Conservation (phyloP, 2,888 invertebrate genomes). For the Pinctada fucata region DNA sequence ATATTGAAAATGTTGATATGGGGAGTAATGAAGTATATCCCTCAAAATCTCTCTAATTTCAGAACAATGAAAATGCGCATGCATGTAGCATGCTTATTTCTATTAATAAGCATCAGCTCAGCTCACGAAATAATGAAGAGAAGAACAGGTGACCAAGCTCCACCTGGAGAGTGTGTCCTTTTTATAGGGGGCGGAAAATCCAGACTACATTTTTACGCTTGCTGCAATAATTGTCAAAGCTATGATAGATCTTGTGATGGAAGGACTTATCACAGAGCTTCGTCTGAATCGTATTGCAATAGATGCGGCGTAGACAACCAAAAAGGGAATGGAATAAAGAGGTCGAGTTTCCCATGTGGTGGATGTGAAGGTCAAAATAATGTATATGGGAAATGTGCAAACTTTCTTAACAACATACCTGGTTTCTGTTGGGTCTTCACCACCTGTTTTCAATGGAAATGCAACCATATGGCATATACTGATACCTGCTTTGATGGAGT, state of each 20-base stretch:
- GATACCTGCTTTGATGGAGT: conserved; percentile 1
- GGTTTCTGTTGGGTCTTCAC: conserved; percentile 20
- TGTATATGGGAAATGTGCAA: neutral
- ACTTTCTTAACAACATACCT: conserved; percentile 12
- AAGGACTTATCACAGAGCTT: conserved; percentile 21
- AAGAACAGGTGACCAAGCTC: conserved; percentile 19
- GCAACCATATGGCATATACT: conserved; percentile 2
- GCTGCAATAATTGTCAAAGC: conserved; percentile 24
- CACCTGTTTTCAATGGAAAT: conserved; percentile 2
- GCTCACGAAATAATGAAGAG: neutral
- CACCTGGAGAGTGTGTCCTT: neutral
- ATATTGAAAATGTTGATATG: no score
- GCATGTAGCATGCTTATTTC: no score
- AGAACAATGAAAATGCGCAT: no score
- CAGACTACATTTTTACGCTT: conserved; percentile 17
- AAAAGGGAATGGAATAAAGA: conserved; percentile 16
- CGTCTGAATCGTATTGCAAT: conserved; percentile 8
- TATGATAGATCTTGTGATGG: conserved; percentile 1
- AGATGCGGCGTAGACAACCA: conserved; percentile 12
- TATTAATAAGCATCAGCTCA: no score
- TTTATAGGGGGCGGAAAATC: conserved; percentile 10
- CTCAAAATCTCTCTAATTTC: no score
- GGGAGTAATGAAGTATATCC: no score
- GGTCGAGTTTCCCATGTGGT: conserved; percentile 7
- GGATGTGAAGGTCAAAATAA: conserved; percentile 8